These are phyloP conservation scores for Gopherus flavomarginatus DNA, from an alignment of 2,113 vertebrate species.

Conservation along the genomic window DNA sequence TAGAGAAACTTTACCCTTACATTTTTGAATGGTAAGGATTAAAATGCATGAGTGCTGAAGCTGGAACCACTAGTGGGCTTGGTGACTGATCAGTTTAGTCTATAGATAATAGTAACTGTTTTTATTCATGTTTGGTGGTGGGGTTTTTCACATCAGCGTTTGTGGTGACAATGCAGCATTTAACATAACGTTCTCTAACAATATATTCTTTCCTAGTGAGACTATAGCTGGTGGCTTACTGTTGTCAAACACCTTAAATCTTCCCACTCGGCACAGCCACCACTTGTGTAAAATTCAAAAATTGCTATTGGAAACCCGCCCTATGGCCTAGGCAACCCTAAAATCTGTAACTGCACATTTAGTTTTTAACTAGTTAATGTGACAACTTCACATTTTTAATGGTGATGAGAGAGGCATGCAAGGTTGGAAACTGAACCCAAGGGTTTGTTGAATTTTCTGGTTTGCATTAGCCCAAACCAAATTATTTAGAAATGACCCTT, in stretches of 20 bases:
- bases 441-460: slow-evolving; percentile 10
- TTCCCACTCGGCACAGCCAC: slow-evolving; percentile 2
- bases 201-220: slow-evolving; percentile 28
- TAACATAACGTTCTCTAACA: not conserved
- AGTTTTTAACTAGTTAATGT: not conserved
- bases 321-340: not conserved
- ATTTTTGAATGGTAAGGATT: not conserved
- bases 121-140: not conserved
- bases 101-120: not conserved
- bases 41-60: not conserved
- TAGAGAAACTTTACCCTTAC: not conserved
- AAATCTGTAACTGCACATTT: not conserved
- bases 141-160: not conserved
- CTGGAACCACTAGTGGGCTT: not conserved
- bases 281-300: not conserved
- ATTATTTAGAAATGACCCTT: slow-evolving; percentile 26
- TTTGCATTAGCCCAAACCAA: not conserved
- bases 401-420: not conserved
- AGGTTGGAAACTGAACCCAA: not conserved
- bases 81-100: slow-evolving; percentile 18
- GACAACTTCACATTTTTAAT: not conserved
- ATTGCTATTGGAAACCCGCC: not conserved
- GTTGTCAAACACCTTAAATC: not conserved
- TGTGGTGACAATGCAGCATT: slow-evolving; percentile 25
- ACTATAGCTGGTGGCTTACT: not conserved